These are phyloP conservation scores for Cassiopea xamachana DNA, from an alignment of 30 jellyfish, hydroid and myxozoan genomes.

Conservation along the genomic window DNA sequence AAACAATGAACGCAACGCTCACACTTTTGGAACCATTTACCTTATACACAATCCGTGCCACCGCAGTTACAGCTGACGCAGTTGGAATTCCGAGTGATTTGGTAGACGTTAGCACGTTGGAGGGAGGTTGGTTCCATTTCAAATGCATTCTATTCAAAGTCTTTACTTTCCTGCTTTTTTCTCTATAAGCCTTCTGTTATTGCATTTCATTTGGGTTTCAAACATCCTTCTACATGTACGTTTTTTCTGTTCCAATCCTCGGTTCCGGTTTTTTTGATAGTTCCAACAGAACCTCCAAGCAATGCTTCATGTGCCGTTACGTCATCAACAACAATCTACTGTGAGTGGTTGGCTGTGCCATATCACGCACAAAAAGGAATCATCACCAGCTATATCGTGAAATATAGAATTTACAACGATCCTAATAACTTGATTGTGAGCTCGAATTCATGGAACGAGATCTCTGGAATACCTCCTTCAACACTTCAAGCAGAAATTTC, in stretches of 20 bases:
- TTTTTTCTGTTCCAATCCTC: neutral
- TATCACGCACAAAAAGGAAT: conserved; percentile 41
- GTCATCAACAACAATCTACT: conserved; percentile 43
- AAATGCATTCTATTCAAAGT: neutral
- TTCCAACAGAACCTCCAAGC: conserved; percentile 64
- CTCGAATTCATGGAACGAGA: conserved; percentile 11
- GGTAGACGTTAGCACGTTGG: conserved; percentile 50
- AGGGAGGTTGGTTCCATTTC: conserved; percentile 67
- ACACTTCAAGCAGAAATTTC: neutral
- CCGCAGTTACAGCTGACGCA: conserved; percentile 58
- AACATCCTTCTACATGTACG: too few species aligned
- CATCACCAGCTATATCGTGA: conserved; percentile 4
- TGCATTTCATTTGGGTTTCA: neutral
- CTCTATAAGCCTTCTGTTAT: neutral
- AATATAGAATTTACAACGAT: conserved; percentile 30
- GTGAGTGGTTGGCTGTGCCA: conserved; percentile 55
- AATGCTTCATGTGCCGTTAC: conserved; percentile 45
- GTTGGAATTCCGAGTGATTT: conserved; percentile 48
- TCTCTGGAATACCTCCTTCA: neutral
- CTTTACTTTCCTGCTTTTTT: neutral
- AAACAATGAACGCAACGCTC: conserved; percentile 14
- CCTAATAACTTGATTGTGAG: conserved; percentile 29
- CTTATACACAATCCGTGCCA: conserved; percentile 53
- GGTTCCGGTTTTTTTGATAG: conserved; percentile 12
- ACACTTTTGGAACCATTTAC: conserved; percentile 50